Conservation (phyloP, 2,888 invertebrate species). For the Mythimna ferrago region DNA sequence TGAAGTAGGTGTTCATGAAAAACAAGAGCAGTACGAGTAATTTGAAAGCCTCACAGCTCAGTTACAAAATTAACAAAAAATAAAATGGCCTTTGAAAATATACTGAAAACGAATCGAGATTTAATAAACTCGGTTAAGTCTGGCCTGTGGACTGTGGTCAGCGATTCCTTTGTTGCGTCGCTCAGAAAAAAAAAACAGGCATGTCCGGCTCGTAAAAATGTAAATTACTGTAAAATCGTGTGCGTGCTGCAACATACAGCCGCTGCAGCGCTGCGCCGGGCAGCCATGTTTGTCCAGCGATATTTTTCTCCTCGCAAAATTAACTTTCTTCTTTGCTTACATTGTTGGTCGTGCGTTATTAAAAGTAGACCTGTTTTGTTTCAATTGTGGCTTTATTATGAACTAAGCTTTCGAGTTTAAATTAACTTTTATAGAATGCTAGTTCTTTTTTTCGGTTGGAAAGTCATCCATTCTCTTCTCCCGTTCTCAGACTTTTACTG, state of each 20-base stretch:
- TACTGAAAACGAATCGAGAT: constrained; percentile 38
- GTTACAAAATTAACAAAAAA: constrained; percentile 29
- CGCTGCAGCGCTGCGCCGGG: constrained; percentile 47
- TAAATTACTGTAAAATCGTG: constrained; percentile 81
- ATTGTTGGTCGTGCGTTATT: constrained; percentile 77
- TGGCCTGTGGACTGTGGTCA: constrained; percentile 50
- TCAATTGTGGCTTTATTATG: constrained; percentile 58
- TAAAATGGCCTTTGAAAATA: constrained; percentile 25
- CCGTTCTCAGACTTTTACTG: no score
- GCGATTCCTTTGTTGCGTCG: constrained; percentile 51
- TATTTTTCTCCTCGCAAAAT: constrained; percentile 79
- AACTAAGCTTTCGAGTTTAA: constrained; percentile 57
- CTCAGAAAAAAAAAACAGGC: constrained; percentile 44
- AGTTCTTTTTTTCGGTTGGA: no score
- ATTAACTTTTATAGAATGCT: constrained; percentile 37
- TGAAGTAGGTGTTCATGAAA: constrained; percentile 1
- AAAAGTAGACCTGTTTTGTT: constrained; percentile 72
- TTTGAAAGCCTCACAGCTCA: neutral
- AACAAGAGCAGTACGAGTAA: neutral
- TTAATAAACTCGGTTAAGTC: constrained; percentile 52
- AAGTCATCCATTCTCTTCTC: no score
- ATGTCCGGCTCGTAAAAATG: constrained; percentile 78
- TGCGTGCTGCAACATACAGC: constrained; percentile 80
- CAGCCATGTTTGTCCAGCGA: constrained; percentile 59
- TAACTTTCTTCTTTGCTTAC: constrained; percentile 81